These are phyloP conservation scores for Philereme transversata DNA, from an alignment of 2,888 invertebrate genomes.

Conservation along the genomic window DNA sequence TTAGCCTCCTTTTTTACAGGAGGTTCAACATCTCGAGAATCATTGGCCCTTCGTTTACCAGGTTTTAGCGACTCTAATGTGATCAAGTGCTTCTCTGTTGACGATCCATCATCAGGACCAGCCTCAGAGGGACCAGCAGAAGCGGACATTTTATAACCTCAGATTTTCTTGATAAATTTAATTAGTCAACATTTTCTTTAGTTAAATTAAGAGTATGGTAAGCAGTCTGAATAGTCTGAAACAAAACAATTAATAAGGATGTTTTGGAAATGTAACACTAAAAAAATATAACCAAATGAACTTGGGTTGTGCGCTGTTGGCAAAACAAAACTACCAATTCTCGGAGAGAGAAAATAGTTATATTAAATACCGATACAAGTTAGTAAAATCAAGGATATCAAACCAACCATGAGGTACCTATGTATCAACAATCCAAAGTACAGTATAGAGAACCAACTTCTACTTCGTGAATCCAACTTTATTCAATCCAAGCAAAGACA, in stretches of 20 bases:
- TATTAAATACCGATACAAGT: too few relatives aligned
- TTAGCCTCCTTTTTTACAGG: conserved; percentile 15
- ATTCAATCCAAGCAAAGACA: too few relatives aligned
- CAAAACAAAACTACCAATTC: too few relatives aligned
- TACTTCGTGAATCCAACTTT: too few relatives aligned
- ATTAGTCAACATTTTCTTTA: background rate
- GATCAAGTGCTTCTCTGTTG: conserved; percentile 22
- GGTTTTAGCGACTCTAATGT: conserved; percentile 12
- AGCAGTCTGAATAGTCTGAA: conserved; percentile 5
- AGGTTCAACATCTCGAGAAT: conserved; percentile 31
- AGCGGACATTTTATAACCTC: conserved; percentile 34
- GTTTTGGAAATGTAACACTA: too few relatives aligned
- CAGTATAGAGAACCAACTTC: too few relatives aligned
- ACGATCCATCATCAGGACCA: conserved; percentile 24
- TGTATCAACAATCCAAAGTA: too few relatives aligned
- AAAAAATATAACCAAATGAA: too few relatives aligned
- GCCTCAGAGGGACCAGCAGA: conserved; percentile 13
- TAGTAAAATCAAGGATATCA: too few relatives aligned
- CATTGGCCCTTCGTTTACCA: conserved; percentile 8
- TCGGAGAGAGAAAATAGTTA: too few relatives aligned
- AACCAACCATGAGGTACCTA: too few relatives aligned
- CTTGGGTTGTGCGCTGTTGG: too few relatives aligned
- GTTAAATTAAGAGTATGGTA: background rate
- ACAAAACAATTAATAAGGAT: background rate
- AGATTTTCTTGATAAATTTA: background rate